Evolutionary conservation across 2,113 vertebrate species (phyloP).

Genomic region (Ammodytes marinus): DNA sequence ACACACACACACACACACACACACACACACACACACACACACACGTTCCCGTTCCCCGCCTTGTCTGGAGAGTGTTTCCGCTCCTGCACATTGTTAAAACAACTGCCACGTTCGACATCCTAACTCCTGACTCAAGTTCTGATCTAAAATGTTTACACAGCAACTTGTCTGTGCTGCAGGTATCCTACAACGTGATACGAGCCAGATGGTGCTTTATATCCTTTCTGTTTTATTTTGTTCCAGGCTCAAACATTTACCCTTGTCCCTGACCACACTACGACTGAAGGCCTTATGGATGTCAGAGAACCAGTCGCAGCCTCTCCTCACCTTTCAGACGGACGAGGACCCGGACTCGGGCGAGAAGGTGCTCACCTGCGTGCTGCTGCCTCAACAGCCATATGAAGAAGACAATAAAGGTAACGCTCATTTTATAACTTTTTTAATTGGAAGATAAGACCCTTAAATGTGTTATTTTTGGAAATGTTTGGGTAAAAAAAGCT

Average conservation of each 20-base stretch:
- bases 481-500: too few species aligned
- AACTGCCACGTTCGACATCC: not conserved
- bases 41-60: conserved; percentile 12
- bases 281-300: conserved; percentile 98
- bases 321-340: conserved; percentile 97
- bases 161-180: not conserved
- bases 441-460: too few species aligned
- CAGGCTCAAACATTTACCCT: conserved; percentile 91
- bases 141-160: conserved; percentile 9
- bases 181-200: not conserved
- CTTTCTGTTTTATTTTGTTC: not conserved
- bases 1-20: not conserved
- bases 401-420: conserved; percentile 91
- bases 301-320: conserved; percentile 98
- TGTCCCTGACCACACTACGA: conserved; percentile 92
- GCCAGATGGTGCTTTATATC: not conserved
- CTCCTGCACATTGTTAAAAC: conserved; percentile 16
- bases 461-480: too few species aligned
- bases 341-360: conserved; percentile 90
- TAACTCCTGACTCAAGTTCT: not conserved
- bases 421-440: not conserved
- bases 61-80: conserved; percentile 37
- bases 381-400: conserved; percentile 94
- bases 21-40: conserved; percentile 14
- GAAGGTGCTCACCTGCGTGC: conserved; percentile 97